Base-by-base conservation (phyloP, 2,888 invertebrate genomes). In the Zhuqinia jingwanae region DNA sequence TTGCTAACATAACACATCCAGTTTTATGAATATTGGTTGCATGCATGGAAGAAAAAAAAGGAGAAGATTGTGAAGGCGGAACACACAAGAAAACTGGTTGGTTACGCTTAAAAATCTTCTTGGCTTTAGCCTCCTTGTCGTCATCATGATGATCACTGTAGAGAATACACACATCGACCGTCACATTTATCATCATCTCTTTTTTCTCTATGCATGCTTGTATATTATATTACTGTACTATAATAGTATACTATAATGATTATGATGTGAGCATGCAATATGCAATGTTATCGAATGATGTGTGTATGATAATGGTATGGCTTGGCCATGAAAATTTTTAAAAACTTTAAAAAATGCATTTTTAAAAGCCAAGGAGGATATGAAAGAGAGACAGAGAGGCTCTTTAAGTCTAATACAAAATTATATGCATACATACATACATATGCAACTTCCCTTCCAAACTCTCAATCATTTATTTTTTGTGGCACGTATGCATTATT, bases 291-390 rank as follows among this genome's bases (percentile, higher is more conserved):
- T 36, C 36, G 36, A 36, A 36, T 36, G 27, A 60, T 11, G 25
- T 13, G n/a, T n/a, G 63, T 63, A 53, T 53, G 25, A 5, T n/a
- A 11, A 17, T 73, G 30, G 75, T 17, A 50, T 75, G 75, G 75
- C 30, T 27, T 75, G 75, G 75, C 75, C 75, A 75, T 75, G 75
- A 75, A 75, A n/a, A 13, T 75, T 27, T 75, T 50, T 22, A 75
- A 75, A 53, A 27, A 36, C 36, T 17, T 27, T 17, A 47, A 50
- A 75, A 75, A 75, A 75, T 53, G 53, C 50, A 75, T 53, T 75
- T 73, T 53, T 53, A 75, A 73, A 75, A 53, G 53, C 75, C 53
- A 53, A 50, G 25, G 53, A 75, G 11, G 20, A 58, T 22, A 22
- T 8, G 13, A n/a, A 5, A 70, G 68, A 45, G n/a, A 50, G 13